phyloP scores from a whole-genome alignment of 2,113 vertebrate species.

The Antechinus stuartii region DNA sequence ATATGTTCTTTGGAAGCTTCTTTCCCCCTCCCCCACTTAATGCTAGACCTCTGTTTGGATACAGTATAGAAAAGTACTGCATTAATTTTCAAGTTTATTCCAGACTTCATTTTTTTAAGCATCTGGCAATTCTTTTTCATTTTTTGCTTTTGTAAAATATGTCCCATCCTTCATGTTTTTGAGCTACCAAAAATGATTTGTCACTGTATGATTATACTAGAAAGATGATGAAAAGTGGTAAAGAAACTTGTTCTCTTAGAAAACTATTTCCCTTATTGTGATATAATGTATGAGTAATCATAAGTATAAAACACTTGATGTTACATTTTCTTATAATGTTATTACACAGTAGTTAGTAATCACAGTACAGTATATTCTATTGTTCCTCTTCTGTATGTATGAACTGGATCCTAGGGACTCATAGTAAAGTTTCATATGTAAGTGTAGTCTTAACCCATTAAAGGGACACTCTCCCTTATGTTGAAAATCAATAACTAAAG shows the following conservation, averaged over 20 bases:
- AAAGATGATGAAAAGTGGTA: slow-evolving; percentile 70
- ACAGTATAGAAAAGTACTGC: not conserved
- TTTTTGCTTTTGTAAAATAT: slow-evolving; percentile 66
- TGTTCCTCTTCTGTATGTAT: slow-evolving; percentile 79
- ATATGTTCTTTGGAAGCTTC: slow-evolving; percentile 53
- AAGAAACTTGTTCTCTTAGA: slow-evolving; percentile 64
- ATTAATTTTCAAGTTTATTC: slow-evolving; percentile 38
- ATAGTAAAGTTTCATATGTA: slow-evolving; percentile 56
- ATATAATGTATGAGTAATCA: slow-evolving; percentile 76
- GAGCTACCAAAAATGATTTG: slow-evolving; percentile 55
- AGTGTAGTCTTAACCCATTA: slow-evolving; percentile 68
- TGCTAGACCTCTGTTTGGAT: slow-evolving; percentile 7
- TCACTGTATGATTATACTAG: slow-evolving; percentile 58
- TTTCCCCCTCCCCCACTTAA: not conserved
- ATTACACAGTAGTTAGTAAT: slow-evolving; percentile 78
- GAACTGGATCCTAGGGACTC: slow-evolving; percentile 75
- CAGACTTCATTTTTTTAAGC: slow-evolving; percentile 49
- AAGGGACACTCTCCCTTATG: slow-evolving; percentile 67
- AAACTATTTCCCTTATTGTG: slow-evolving; percentile 66
- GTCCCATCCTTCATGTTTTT: slow-evolving; percentile 52
- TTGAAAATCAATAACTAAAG: slow-evolving; percentile 67
- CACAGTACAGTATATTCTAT: slow-evolving; percentile 72
- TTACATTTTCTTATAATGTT: slow-evolving; percentile 75
- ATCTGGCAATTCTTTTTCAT: slow-evolving; percentile 57
- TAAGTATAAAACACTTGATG: slow-evolving; percentile 76